These are phyloP conservation scores for Polyommatus iphigenia DNA, from an alignment of 2,888 invertebrate genomes.

Conservation along the genomic window DNA sequence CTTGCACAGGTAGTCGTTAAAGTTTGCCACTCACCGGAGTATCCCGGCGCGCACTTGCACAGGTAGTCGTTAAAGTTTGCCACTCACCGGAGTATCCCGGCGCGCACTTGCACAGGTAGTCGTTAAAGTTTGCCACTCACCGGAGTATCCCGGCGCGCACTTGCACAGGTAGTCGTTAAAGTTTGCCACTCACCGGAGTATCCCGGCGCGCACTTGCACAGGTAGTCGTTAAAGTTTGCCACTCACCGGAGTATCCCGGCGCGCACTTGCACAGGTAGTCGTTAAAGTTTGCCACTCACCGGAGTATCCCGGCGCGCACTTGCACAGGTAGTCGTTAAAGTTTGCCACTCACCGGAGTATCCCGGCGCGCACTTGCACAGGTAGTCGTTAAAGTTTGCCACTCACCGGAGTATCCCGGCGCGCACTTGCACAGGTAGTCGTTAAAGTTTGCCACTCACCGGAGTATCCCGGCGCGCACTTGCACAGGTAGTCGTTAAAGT, in stretches of 20 bases:
- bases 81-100: slow-evolving; percentile 93
- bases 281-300: slow-evolving; percentile 76
- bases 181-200: slow-evolving; percentile 87
- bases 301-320: slow-evolving; percentile 97
- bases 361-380: slow-evolving; percentile 98
- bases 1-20: slow-evolving; percentile 92
- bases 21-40: slow-evolving; percentile 84
- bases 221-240: slow-evolving; percentile 82
- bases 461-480: slow-evolving; percentile 98
- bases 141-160: slow-evolving; percentile 97
- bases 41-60: slow-evolving; percentile 98
- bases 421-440: slow-evolving; percentile 97
- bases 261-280: slow-evolving; percentile 98
- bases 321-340: slow-evolving; percentile 90
- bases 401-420: slow-evolving; percentile 95
- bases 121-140: slow-evolving; percentile 75
- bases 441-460: slow-evolving; percentile 76
- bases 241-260: slow-evolving; percentile 94
- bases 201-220: slow-evolving; percentile 97
- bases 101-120: slow-evolving; percentile 97
- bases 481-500: slow-evolving; percentile 77
- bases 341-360: slow-evolving; percentile 87
- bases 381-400: slow-evolving; percentile 82
- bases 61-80: slow-evolving; percentile 84
- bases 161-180: slow-evolving; percentile 92